Evolutionary conservation across 2,888 invertebrate genomes (phyloP), one percentile per base, ranked within the genome.

Genomic region (Drosophila paucipuncta): DNA sequence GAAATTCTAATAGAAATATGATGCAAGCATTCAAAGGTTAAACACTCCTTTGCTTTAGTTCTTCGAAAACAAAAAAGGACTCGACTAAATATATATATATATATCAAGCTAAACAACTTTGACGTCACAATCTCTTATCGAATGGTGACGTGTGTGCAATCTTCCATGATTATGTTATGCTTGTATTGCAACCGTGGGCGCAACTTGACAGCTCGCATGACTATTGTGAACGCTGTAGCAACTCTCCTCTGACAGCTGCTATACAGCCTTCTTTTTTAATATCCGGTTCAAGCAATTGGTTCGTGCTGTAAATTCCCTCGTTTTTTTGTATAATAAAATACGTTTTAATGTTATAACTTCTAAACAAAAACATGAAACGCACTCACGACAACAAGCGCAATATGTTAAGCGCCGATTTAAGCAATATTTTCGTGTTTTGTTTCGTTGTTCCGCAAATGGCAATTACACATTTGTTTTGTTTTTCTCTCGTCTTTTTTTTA

Each of bases 251-350:
- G 82, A 83, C 87, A 81, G 57, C 70, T 83, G 87, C 72, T 55
- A 28, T 9, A 49, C 50, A 60, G 73, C 89, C 87, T 90, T 91
- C 92, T 92, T 93, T 92, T 91, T 90, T 88, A 81, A 90, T 90
- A 92, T 92, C 92, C 92, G 93, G 91, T 92, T 90, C 84, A 89
- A 84, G 86, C 83, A 88, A 87, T 92, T 91, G 91, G 92, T 84
- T 85, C 89, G 92, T 91, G 78, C 84, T 82, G 85, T 85, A 71
- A 55, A 78, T 83, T 91, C 73, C 86, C 68, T 67, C 70, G 63
- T 50, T 69, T 62, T 65, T 73, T 72, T 73, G 30, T 22, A 33
- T 50, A 43, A 80, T 79, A 81, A 80, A 81, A 68, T 61, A 47
- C 43, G 47, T 67, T 69, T 78, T 64, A 18, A 67, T 35, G 66